These are phyloP conservation scores for Ataeniobius toweri DNA, from an alignment of 2,797 vertebrate genomes.

Conservation along the genomic window DNA sequence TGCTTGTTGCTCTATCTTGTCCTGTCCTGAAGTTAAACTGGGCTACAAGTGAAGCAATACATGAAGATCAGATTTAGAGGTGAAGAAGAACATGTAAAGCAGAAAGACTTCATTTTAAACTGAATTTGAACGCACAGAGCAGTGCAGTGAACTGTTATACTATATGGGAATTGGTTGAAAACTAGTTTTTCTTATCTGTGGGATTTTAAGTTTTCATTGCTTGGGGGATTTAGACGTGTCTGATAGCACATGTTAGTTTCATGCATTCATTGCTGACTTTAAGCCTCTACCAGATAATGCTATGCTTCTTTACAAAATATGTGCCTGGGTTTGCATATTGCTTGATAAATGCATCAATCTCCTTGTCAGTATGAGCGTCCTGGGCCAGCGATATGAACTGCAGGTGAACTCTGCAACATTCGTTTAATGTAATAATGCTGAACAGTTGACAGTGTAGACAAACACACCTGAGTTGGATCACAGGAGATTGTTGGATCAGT, in stretches of 20 bases:
- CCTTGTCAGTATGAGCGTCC: slow-evolving; percentile 10
- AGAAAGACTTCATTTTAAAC: not conserved
- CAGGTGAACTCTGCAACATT: slow-evolving; percentile 28
- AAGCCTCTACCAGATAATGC: slow-evolving; percentile 19
- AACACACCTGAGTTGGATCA: slow-evolving; percentile 29
- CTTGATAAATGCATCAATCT: slow-evolving; percentile 45
- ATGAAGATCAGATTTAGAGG: no score
- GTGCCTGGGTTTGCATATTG: slow-evolving; percentile 24
- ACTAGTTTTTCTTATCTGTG: no score
- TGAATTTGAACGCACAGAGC: not conserved
- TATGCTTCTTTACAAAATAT: slow-evolving; percentile 29
- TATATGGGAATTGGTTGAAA: no score
- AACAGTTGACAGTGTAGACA: slow-evolving; percentile 11
- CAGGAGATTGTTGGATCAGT: not conserved
- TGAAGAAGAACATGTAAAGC: not conserved
- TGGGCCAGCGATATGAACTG: not conserved
- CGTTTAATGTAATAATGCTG: slow-evolving; percentile 12
- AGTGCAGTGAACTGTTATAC: no score
- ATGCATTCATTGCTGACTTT: slow-evolving; percentile 8
- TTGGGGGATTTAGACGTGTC: not conserved
- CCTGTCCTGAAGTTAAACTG: no score
- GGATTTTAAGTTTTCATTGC: not conserved
- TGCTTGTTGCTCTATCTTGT: no score
- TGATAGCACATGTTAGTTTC: not conserved
- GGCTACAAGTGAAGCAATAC: no score